Conservation (phyloP, 1,140 invertebrate species). For the Nasonia longicornis region DNA sequence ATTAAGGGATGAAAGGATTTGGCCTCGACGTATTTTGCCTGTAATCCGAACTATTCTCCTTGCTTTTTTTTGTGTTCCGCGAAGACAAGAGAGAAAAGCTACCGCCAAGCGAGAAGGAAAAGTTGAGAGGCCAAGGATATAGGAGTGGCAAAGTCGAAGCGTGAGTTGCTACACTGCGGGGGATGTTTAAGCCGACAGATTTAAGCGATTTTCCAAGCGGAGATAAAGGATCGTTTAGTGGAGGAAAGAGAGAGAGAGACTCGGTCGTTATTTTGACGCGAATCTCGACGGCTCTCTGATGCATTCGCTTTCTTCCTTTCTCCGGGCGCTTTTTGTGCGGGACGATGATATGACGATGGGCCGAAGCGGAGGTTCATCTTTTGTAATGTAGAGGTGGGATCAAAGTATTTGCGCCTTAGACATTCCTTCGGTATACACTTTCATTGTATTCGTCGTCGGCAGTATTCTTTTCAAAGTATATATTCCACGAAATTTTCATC, state of each 20-base stretch:
- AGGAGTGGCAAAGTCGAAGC: background rate
- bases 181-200: conserved; percentile 40
- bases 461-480: background rate
- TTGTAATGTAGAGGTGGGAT: conserved; percentile 36
- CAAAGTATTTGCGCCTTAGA: conserved; percentile 9
- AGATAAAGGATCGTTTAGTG: conserved; percentile 16
- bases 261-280: background rate
- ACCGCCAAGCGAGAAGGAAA: background rate
- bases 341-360: background rate
- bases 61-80: conserved; percentile 36
- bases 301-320: conserved; percentile 17
- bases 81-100: background rate
- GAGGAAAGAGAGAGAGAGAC: background rate
- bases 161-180: background rate
- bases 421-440: background rate
- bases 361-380: conserved; percentile 8
- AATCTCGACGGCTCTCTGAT: background rate
- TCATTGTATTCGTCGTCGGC: background rate
- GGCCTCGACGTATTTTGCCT: conserved; percentile 63
- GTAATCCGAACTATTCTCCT: conserved; percentile 57
- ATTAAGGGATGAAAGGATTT: conserved; percentile 62
- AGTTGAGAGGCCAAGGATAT: background rate
- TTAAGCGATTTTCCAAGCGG: conserved; percentile 19
- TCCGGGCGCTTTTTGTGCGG: background rate
- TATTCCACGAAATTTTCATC: too few species aligned